Percentiles rank a stretch among this genome's conserved stretches.
These are phyloP conservation scores for Cheirogaleus medius DNA, from an alignment of 2,113 vertebrate genomes.

Conservation along the genomic window DNA sequence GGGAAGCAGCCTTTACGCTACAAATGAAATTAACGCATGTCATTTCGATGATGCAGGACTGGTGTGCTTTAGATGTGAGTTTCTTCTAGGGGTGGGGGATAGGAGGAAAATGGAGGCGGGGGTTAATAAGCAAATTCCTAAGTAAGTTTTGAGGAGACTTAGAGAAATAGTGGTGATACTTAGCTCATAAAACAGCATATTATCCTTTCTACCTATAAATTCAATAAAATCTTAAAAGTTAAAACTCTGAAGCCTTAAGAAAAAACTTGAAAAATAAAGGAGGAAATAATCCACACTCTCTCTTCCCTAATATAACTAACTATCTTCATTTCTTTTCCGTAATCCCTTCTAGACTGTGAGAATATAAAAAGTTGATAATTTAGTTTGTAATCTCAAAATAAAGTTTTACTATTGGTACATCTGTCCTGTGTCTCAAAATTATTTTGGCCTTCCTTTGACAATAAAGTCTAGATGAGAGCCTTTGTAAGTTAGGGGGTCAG, in stretches of 20 bases:
- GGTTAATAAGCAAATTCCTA: background rate
- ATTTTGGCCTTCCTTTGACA: background rate
- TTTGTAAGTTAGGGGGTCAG: background rate
- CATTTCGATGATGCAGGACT: conserved; percentile 99
- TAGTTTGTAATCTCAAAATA: conserved; percentile 12
- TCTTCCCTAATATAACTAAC: background rate
- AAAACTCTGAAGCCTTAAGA: background rate
- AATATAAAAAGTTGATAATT: conserved; percentile 2
- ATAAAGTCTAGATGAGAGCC: background rate
- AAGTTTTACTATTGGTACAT: conserved; percentile 33
- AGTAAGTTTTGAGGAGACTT: background rate
- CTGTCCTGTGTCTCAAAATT: conserved; percentile 12
- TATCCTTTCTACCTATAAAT: background rate
- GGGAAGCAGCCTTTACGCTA: conserved; percentile 98
- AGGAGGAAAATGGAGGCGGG: background rate
- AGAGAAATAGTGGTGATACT: background rate
- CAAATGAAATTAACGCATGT: conserved; percentile 98
- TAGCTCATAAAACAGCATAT: background rate
- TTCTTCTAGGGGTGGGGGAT: background rate
- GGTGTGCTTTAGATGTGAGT: conserved; percentile 96
- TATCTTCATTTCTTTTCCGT: background rate
- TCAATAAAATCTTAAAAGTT: background rate
- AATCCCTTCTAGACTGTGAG: conserved; percentile 7
- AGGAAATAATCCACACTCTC: background rate
- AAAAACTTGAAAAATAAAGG: background rate